Evolutionary conservation across 2,888 invertebrate genomes (phyloP), one percentile per base, ranked within the genome.

Genomic region (Drosophila helvetica): DNA sequence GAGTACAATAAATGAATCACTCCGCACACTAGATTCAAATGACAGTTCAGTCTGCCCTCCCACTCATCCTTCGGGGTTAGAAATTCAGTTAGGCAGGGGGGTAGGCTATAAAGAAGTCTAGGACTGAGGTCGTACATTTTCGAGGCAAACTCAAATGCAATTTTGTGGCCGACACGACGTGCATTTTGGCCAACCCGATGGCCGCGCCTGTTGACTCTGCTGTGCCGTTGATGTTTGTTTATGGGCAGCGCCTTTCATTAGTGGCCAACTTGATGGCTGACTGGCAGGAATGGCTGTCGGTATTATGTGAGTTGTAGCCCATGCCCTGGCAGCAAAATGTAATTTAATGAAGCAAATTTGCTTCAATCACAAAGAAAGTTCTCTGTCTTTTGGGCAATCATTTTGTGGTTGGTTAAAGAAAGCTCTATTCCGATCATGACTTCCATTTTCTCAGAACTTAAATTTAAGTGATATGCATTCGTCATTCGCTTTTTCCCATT

Each of bases 71-170:
- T 27, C 43, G n/a, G 22, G 33, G 19, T 15, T 19, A 7, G 53
- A 45, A 51, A 55, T 60, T 50, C 45, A 30, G 19, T 43, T 17
- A 22, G 5, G 2, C 3, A 43, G 51, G 47, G 43, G 43, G n/a
- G 6, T 18, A 18, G 42, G 53, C 19, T 7, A 55, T 48, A n/a
- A 15, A 9, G n/a, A 33, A 25, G 33, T 25, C 12, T 6, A 19
- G 52, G 27, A 12, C 19, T 45, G 42, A 30, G 18, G 10, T 33
- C 50, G 73, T 63, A 72, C 22, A 71, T 58, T 72, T 71, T 63
- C 46, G 50, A 69, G n/a, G 51, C 45, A 46, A 73, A 67, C 53
- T 64, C 74, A 67, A 79, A 77, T 79, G 80, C 80, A 82, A 79
- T 82, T 77, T 79, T 79, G 77, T 78, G 81, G 69, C 57, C 59